These are phyloP conservation scores for Drosophila borborema DNA, from an alignment of 2,888 invertebrate species.

Conservation along the genomic window DNA sequence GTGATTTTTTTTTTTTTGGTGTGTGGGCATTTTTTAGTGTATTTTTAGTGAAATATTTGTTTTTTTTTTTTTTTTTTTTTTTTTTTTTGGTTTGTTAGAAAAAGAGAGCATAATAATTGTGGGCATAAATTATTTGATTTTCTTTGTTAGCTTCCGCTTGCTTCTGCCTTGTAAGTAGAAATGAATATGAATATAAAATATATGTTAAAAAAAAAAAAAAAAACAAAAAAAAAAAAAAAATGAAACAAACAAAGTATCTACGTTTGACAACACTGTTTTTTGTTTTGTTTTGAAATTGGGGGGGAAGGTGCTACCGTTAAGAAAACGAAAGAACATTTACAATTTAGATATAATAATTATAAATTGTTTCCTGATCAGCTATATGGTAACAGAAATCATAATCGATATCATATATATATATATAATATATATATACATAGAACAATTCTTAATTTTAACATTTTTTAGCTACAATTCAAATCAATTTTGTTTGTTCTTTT, in stretches of 20 bases:
- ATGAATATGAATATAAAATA: conserved; percentile 4
- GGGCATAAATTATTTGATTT: conserved; percentile 45
- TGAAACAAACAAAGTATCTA: conserved; percentile 38
- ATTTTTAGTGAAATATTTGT: not conserved
- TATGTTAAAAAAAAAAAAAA: conserved; percentile 4
- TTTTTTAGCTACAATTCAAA: conserved; percentile 17
- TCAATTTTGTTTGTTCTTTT: conserved; percentile 1
- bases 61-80: conserved; percentile 11
- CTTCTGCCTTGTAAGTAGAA: conserved; percentile 16
- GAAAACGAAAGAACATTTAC: conserved; percentile 46
- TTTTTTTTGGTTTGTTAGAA: conserved; percentile 20
- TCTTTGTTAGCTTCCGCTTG: conserved; percentile 18
- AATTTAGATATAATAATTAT: conserved; percentile 28
- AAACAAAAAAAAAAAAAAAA: conserved; percentile 9
- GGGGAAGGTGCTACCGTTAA: conserved; percentile 42
- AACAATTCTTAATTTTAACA: not conserved
- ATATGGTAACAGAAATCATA: conserved; percentile 37
- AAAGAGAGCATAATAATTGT: conserved; percentile 56
- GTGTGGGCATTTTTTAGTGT: conserved; percentile 1
- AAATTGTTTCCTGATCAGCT: not conserved
- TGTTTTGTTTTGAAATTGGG: conserved; percentile 4
- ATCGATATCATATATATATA: not conserved
- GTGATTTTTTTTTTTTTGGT: conserved; percentile 1
- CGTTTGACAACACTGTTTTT: conserved; percentile 44
- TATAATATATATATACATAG: not conserved